Evolutionary conservation across 2,113 vertebrate genomes (phyloP), one percentile per base, ranked within the genome.

Genomic region (Carassius gibelio): DNA sequence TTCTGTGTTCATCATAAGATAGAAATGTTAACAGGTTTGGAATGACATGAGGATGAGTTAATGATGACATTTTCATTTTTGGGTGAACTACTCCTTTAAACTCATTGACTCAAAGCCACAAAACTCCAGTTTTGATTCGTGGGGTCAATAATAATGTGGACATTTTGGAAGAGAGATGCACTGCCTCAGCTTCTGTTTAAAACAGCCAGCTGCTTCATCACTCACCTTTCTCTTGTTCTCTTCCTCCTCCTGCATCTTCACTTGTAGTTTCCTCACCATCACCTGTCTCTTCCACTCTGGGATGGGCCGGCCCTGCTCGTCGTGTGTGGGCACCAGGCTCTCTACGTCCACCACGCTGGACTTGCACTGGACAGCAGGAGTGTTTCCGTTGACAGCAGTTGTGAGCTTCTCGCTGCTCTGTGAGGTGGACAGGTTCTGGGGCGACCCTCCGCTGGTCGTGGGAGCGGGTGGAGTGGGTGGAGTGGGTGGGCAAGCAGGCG

Each of bases 161-260:
- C 36, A 71, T 42, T 55, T n/a, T 48, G 71, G 74, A 76, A 30
- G 10, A 50, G 75, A 55, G 75, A 52, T 55, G 34, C 74, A 79
- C 17, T 72, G 75, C 77, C 79, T 83, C 85, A 84, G 50, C 82
- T 81, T 83, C 71, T 61, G 26, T n/a, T 78, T 55, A 34, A 80
- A 55, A 87, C 8, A 36, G 13, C 8, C 17, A 34, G 48, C 3
- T n/a, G 36, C 26, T 6, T 23, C 7, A 55, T 80, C 71, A n/a
- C 94, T 83, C 95, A 98, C 98, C 97, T 98, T 96, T 88, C 95
- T 96, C 83, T 94, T 95, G 91, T 96, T 95, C 78, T 98, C 96
- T 69, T 99, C 97, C 84, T 99, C 98, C 87, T 99, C 97, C 86
- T 99, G 98, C 91, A 98, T 97, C 92, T 97, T 98, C 88, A 94